Evolutionary conservation across 2,113 vertebrate genomes (phyloP).

Genomic region (Python bivittatus): DNA sequence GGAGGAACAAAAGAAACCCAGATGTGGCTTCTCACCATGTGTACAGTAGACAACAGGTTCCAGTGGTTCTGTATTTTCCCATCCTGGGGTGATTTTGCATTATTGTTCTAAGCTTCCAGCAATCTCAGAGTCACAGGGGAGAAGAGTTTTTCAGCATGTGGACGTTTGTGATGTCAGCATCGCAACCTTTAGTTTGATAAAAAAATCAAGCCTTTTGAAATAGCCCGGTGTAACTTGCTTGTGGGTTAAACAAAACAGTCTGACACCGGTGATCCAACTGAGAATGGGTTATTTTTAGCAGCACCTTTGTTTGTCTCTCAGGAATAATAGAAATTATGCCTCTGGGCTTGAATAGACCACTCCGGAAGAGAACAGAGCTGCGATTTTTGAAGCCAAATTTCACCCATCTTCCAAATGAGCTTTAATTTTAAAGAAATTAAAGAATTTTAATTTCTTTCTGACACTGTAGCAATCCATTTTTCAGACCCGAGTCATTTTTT

Average conservation of each 20-base stretch:
- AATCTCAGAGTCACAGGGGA: neutral
- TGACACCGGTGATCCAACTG: neutral
- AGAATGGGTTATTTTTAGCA: conserved; percentile 5
- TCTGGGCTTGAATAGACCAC: too few relatives aligned
- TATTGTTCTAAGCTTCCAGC: conserved; percentile 3
- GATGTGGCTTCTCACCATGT: neutral
- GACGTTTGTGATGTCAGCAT: neutral
- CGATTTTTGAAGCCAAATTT: neutral
- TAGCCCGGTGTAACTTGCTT: neutral
- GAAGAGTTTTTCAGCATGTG: neutral
- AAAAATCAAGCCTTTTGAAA: neutral
- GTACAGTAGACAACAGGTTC: neutral
- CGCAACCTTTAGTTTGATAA: neutral
- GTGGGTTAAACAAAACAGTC: neutral
- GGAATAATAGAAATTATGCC: neutral
- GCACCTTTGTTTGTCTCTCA: neutral
- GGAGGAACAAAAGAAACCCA: neutral
- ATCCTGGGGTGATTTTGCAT: neutral
- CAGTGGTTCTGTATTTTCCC: neutral
- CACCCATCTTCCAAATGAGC: too few relatives aligned
- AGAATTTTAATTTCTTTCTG: neutral
- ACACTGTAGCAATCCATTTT: neutral
- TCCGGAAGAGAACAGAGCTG: neutral
- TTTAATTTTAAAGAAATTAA: neutral
- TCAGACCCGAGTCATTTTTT: neutral